A percentile compares a stretch with the other conserved stretches of the same genome.
These are phyloP conservation scores for Chelon labrosus DNA, from an alignment of 2,797 vertebrate genomes.

Conservation along the genomic window DNA sequence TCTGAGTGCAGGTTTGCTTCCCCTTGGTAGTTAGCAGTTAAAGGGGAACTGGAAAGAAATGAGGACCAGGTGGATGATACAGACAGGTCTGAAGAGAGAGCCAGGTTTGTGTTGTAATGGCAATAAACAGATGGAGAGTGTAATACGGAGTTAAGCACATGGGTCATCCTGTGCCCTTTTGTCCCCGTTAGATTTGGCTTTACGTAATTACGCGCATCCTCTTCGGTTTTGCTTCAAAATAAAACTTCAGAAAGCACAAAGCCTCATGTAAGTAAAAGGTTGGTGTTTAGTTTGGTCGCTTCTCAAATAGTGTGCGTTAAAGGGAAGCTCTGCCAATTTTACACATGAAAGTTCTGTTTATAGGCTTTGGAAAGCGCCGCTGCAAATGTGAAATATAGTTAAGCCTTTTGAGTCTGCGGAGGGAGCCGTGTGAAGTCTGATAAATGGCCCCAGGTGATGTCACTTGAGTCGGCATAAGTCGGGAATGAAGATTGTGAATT, in stretches of 20 bases:
- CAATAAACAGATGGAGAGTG: constrained; percentile 37
- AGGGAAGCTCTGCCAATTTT: too few relatives aligned
- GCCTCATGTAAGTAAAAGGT: background rate
- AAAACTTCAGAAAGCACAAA: background rate
- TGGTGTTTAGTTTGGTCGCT: too few relatives aligned
- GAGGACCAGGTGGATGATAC: constrained; percentile 7
- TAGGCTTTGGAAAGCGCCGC: too few relatives aligned
- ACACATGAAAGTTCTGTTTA: too few relatives aligned
- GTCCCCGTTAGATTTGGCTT: constrained; percentile 14
- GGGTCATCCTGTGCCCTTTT: background rate
- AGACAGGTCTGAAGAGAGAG: constrained; percentile 14
- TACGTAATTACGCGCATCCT: constrained; percentile 9
- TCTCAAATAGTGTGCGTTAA: too few relatives aligned
- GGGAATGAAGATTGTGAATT: too few relatives aligned
- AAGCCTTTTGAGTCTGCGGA: background rate
- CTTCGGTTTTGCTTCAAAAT: background rate
- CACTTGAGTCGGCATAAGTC: background rate
- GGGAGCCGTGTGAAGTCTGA: background rate
- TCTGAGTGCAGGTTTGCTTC: constrained; percentile 39
- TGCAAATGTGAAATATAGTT: too few relatives aligned
- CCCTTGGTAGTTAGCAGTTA: constrained; percentile 16
- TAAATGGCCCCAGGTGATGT: background rate
- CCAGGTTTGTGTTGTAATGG: constrained; percentile 54
- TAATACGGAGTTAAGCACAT: background rate
- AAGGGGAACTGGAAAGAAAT: constrained; percentile 11